Evolutionary conservation across 2,888 invertebrate genomes (phyloP).

Genomic region (Nemoura dubitans): DNA sequence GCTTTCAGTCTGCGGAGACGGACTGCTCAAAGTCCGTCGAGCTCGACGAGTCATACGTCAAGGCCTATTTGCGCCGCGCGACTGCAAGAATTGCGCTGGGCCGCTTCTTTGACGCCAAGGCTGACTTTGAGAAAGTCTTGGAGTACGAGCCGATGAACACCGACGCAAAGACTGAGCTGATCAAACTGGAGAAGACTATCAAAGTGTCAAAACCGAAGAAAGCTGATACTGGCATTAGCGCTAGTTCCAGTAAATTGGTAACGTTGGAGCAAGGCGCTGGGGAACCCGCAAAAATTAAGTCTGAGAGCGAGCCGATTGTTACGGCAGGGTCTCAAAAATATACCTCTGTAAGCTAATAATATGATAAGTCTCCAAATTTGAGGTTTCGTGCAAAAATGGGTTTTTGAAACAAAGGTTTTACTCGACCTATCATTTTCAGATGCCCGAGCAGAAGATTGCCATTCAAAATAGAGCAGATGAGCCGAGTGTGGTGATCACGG

Average conservation of each 20-base stretch:
- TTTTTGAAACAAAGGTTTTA: background rate
- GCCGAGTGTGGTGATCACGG: slow-evolving; percentile 50
- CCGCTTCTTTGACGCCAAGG: slow-evolving; percentile 74
- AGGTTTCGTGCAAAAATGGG: too few species aligned
- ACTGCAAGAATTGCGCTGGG: slow-evolving; percentile 77
- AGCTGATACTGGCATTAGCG: slow-evolving; percentile 41
- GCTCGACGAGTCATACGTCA: slow-evolving; percentile 81
- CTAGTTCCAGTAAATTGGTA: background rate
- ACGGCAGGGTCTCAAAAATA: background rate
- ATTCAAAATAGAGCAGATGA: slow-evolving; percentile 53
- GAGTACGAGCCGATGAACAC: slow-evolving; percentile 81
- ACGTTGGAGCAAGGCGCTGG: background rate
- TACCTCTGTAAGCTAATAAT: background rate
- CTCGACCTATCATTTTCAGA: background rate
- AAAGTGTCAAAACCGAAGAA: slow-evolving; percentile 63
- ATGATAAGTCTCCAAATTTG: too few species aligned
- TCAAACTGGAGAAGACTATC: slow-evolving; percentile 65
- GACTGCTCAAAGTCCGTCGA: slow-evolving; percentile 85
- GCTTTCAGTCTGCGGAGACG: slow-evolving; percentile 74
- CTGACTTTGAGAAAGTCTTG: slow-evolving; percentile 76
- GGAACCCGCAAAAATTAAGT: background rate
- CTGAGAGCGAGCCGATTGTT: background rate
- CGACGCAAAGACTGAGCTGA: slow-evolving; percentile 71
- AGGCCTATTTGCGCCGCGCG: slow-evolving; percentile 85
- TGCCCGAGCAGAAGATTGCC: slow-evolving; percentile 32